Base-by-base conservation (phyloP, 2,888 invertebrate species). In the Lycia hirtaria region DNA sequence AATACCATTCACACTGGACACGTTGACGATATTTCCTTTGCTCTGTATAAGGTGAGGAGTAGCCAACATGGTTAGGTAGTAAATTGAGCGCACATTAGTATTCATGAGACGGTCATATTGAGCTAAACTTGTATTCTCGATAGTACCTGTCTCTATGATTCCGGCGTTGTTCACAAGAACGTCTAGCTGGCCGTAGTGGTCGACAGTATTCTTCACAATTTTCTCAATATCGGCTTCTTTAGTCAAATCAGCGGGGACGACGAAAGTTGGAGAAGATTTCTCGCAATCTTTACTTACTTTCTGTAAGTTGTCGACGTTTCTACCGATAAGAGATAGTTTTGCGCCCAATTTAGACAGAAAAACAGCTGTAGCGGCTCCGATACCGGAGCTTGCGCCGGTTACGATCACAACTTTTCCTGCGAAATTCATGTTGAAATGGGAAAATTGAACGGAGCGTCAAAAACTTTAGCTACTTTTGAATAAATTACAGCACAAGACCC, bases 131-230 rank as follows among this genome's bases (percentile, higher is more conserved):
- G 98, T 97, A 64, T 93, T 96, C 86, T 98, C 98, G 70, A 98
- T 97, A 1, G 94, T 93, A 24, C 98, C 98, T 0, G 89, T 89
- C 76, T 96, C 96, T 19, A 98, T 84, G 22, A 96, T 94, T 2
- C 98, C 98, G 12, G 98, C 98, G 87, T 97, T 98, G 82, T 99
- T 98, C 0, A 98, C 93, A 45, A 98, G 82, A n/a, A 97, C 94
- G 84, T 98, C 97, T 9, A 98, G 85, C 78, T 94, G 94, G 0
- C 96, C 95, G 75, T 93, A 97, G 69, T 96, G 95, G 24, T 94
- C 90, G 0, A 98, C 81, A 0, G 97, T 96, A 26, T 94, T 93
- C 19, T 95, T 93, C 2, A 97, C 85, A 51, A 97, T 94, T 19
- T 93, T 94, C 75, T 95, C 93, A 0, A 95, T 94, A 65, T 97